A percentile compares a stretch with the other conserved stretches of the same genome.
Evolutionary conservation across 2,113 vertebrate genomes (phyloP).

Genomic region (Sterrhoptilus dennistouni): DNA sequence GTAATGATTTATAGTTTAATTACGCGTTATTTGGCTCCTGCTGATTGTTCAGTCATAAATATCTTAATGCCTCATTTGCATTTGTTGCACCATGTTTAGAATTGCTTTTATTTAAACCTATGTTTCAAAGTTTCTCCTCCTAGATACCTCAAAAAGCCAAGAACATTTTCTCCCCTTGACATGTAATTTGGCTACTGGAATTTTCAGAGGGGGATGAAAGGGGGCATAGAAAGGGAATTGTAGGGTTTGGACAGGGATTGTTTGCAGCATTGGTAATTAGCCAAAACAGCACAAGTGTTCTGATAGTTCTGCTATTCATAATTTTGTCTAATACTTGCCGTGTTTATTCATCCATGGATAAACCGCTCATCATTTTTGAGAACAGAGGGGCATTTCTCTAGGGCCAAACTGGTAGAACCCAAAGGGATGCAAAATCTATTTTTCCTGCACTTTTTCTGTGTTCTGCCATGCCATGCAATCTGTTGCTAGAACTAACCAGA

Average conservation of each 20-base stretch:
- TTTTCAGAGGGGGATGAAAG: background rate
- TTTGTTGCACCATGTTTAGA: background rate
- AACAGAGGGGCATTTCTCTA: background rate
- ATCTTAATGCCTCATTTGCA: conserved; percentile 23
- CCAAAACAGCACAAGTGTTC: background rate
- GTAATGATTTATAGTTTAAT: background rate
- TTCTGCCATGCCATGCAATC: background rate
- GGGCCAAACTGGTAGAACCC: background rate
- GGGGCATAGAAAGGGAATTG: background rate
- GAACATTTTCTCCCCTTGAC: conserved; percentile 23
- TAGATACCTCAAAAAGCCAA: background rate
- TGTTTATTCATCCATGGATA: background rate
- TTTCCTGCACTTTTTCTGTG: background rate
- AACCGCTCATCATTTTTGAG: background rate
- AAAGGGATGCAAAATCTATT: background rate
- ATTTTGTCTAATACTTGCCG: background rate
- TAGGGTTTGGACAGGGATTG: background rate
- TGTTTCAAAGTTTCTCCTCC: background rate
- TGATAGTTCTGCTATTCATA: background rate
- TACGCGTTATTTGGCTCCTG: background rate
- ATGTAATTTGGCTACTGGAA: background rate
- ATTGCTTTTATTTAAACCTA: conserved; percentile 9
- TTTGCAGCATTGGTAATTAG: background rate
- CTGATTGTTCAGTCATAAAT: conserved; percentile 5
- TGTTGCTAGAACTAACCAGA: background rate